Evolutionary conservation across 2,888 invertebrate species (phyloP), one percentile per base, ranked within the genome.

Genomic region (Chelonus formosanus): DNA sequence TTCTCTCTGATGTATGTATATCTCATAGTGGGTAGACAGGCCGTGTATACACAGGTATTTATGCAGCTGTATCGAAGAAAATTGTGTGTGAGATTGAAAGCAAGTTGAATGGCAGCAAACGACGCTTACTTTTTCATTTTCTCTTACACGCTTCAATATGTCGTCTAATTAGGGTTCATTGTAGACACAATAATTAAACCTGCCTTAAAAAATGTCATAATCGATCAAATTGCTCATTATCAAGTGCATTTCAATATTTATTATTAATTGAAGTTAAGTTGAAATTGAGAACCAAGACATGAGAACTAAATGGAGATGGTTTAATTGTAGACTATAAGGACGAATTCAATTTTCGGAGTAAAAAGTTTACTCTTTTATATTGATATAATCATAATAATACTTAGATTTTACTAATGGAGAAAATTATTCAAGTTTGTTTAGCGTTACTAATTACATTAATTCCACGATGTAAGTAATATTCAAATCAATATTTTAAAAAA

Each of bases 401-500:
- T 47, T 32, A 45, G 47, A 5, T 40, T 40, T 40, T 40, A 5
- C 58, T 45, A 61, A 61, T 61, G 61, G 61, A 53, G 52, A 44
- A 52, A 20, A 52, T 54, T 53, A 61, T 53, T 53, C 5, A 44
- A 44, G 53, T 32, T 32, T 61, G 5, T 53, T 44, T 61, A 34
- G 44, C 43, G 7, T 58, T 58, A 31, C 40, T 61, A 43, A 40
- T n/a, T 35, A 43, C 31, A 40, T 53, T 53, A 43, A 43, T 44
- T n/a, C 32, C 43, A 44, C 20, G 34, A 20, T 50, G 61, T 61
- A 53, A 61, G 61, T 61, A 40, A 40, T 40, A 6, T 40, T 40
- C 6, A 40, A 40, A 40, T 40, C 20, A 20, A 20, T 20, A 20
- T 20, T 20, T 20, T 20, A 20, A 20, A 20, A 20, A 20, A 20